Evolutionary conservation across 2,888 invertebrate genomes (phyloP), one percentile per base, ranked within the genome.

Genomic region (Amorpha juglandis): DNA sequence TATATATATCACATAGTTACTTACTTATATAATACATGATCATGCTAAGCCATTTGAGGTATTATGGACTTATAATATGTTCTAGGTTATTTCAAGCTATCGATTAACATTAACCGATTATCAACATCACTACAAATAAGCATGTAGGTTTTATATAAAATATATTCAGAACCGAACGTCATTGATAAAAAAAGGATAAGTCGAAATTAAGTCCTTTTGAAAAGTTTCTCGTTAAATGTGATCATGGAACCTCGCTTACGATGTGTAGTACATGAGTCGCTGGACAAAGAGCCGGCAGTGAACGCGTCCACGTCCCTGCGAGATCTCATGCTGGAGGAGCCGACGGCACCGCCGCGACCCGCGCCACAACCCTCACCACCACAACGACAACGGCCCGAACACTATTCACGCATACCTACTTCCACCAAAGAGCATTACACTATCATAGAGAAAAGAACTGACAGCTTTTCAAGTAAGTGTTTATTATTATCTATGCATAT

Each of bases 321-420:
- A 6, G 85, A 86, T 47, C 75, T 90, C 68, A 71, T 83, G 79
- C 64, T 83, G 66, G 84, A 78, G n/a, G 83, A 77, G 38, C 69
- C 74, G 66, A 66, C 75, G 66, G 64, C 70, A 47, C 64, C 69
- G 45, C 45, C 77, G 53, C 81, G 82, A 1, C 84, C 85, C 35
- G 74, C 73, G 62, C 87, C 89, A 71, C 87, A 82, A 74, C 87
- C 89, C 12, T 86, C 89, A 65, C 87, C 90, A 55, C 89, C 89
- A 71, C 89, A 88, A 71, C 85, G 88, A 0, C 89, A 87, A 63
- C 86, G 88, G 1, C 69, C 83, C 9, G 90, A 90, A 42, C 73
- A 78, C 68, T 82, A 80, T 77, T 90, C 91, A 1, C 82, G 90
- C 45, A 90, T 90, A 71, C 91, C 90, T 50, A 90, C 88, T 62